Evolutionary conservation across 2,113 vertebrate genomes (phyloP), one percentile per base, ranked within the genome.

Genomic region (Otolemur garnettii): DNA sequence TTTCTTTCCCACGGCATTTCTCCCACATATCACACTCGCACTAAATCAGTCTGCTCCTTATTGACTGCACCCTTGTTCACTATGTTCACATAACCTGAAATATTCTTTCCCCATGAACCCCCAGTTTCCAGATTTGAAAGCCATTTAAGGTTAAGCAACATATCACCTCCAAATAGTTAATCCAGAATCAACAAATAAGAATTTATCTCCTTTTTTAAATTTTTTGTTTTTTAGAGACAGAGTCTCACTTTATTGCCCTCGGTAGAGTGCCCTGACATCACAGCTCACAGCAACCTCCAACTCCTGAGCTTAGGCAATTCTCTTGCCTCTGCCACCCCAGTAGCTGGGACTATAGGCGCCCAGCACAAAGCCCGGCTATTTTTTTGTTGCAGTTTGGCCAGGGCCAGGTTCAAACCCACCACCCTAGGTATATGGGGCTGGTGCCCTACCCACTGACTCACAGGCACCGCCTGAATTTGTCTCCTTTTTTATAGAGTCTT

Each of bases 111-210:
- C 38, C 1, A 0, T 38, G 38, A 84, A 38, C 59, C 24, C 38
- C n/a, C 4, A 88, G 17, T 90, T 71, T 97, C 55, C 78, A 91
- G 17, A 89, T 90, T 91, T 71, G 33, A 96, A 93, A 78, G 24
- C 19, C 53, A 55, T 85, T 88, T 94, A 91, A 69, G 69, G 22
- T 18, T 30, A 93, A n/a, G 57, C 57, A 78, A 97, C 91, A 57
- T 78, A 93, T 21, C 15, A 87, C 50, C 30, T 30, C 59, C 22
- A 87, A 10, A 87, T 89, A 38, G 7, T 71, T 55, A 92, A 64
- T 93, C 81, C 4, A 85, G 69, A 88, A 78, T 95, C 83, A 89
- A 75, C 14, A 96, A 74, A 64, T 91, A 7, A 93, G 50, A 78
- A 78, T 69, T 50, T 74, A 87, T 59, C 42, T 88, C 64, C 42